These are phyloP conservation scores for Ictidomys tridecemlineatus DNA, from an alignment of 2,113 vertebrate species.

Conservation along the genomic window DNA sequence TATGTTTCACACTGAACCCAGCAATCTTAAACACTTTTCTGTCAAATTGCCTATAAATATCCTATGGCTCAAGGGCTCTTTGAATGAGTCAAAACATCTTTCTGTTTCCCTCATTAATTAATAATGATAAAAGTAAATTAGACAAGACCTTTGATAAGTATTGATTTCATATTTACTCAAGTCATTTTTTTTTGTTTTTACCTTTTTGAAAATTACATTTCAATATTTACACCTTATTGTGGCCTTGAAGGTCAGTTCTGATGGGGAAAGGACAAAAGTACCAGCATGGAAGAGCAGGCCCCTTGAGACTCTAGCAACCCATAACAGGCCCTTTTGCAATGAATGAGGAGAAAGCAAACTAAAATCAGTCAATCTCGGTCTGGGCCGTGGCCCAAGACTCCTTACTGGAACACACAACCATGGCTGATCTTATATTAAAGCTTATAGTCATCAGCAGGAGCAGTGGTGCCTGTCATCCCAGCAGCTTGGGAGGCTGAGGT, in stretches of 20 bases:
- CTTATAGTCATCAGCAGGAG: no score
- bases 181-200: background rate
- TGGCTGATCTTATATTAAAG: background rate
- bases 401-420: background rate
- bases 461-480: no score
- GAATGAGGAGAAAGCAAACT: background rate
- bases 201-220: background rate
- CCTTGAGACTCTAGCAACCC: background rate
- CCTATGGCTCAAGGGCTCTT: background rate
- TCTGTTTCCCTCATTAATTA: background rate
- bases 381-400: background rate
- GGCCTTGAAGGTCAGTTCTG: background rate
- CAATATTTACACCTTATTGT: background rate
- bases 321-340: background rate
- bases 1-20: constrained; percentile 10
- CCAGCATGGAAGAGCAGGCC: background rate
- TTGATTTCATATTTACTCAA: background rate
- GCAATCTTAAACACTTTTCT: background rate
- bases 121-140: background rate
- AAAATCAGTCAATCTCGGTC: background rate
- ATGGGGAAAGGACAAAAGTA: background rate
- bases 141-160: background rate
- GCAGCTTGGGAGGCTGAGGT: no score
- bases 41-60: constrained; percentile 15
- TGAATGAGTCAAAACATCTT: background rate